These are phyloP conservation scores for Rhegmatorhina hoffmannsi DNA, from an alignment of 2,113 vertebrate genomes.

Conservation along the genomic window DNA sequence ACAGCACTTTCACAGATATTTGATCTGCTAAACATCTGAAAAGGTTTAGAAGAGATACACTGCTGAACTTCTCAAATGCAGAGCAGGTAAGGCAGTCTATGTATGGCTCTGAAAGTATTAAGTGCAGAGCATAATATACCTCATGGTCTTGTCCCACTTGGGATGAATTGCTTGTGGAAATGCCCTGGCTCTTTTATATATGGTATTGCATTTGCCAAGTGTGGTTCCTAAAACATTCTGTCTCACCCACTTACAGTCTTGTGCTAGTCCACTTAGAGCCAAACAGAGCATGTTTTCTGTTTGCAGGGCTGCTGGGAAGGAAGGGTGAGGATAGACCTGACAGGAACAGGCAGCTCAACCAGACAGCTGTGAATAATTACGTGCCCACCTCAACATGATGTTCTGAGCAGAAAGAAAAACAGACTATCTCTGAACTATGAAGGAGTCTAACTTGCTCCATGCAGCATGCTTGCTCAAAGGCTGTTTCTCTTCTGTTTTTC, in stretches of 20 bases:
- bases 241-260: constrained; percentile 23
- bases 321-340: constrained; percentile 48
- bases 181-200: neutral
- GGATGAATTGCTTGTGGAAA: constrained; percentile 25
- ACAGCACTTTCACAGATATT: neutral
- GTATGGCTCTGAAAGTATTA: neutral
- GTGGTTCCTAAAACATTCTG: constrained; percentile 46
- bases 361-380: constrained; percentile 45
- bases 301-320: constrained; percentile 19
- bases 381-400: constrained; percentile 21
- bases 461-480: neutral
- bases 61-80: neutral
- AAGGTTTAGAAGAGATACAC: constrained; percentile 1
- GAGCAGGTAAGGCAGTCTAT: neutral
- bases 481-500: neutral
- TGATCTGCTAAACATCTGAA: constrained; percentile 33
- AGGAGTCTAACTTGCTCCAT: neutral
- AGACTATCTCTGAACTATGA: constrained; percentile 18
- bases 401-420: constrained; percentile 28
- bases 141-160: neutral
- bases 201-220: neutral
- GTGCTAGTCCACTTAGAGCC: neutral
- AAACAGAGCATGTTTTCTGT: constrained; percentile 28
- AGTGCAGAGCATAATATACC: neutral
- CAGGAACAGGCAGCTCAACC: constrained; percentile 30